These are phyloP conservation scores for Napeogenes inachia DNA, from an alignment of 2,888 invertebrate species.

Conservation along the genomic window DNA sequence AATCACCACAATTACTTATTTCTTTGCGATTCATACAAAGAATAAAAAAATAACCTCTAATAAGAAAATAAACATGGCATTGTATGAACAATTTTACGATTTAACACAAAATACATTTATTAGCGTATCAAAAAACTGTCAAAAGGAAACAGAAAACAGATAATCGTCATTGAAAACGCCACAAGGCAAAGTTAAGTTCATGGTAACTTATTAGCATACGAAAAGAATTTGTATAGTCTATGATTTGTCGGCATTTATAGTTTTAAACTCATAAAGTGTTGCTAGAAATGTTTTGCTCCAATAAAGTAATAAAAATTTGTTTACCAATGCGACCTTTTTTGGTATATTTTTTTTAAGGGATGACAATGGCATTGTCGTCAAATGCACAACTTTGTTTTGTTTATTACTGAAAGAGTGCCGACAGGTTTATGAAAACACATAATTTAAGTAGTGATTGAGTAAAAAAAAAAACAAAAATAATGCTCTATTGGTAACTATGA, in stretches of 20 bases:
- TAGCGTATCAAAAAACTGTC: slow-evolving; percentile 29
- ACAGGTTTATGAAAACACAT: slow-evolving; percentile 30
- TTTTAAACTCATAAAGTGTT: slow-evolving; percentile 46
- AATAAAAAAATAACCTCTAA: too few species aligned
- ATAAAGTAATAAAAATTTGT: slow-evolving; percentile 57
- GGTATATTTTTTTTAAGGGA: slow-evolving; percentile 24
- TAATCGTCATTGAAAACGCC: slow-evolving; percentile 56
- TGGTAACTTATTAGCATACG: slow-evolving; percentile 71
- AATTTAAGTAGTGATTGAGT: neutral
- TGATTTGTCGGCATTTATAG: slow-evolving; percentile 32
- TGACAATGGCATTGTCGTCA: slow-evolving; percentile 55
- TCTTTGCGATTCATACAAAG: too few species aligned
- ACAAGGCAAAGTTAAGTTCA: slow-evolving; percentile 58
- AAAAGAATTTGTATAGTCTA: slow-evolving; percentile 60
- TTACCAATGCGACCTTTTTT: slow-evolving; percentile 29
- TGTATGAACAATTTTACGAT: slow-evolving; percentile 7
- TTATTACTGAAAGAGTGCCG: slow-evolving; percentile 47
- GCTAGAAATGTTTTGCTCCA: slow-evolving; percentile 54
- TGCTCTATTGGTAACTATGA: too few species aligned
- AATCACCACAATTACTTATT: too few species aligned
- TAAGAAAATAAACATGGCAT: neutral
- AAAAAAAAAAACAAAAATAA: neutral
- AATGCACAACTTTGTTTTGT: slow-evolving; percentile 58
- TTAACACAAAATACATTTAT: slow-evolving; percentile 16
- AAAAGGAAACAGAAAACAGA: slow-evolving; percentile 39